phyloP scores from a whole-genome alignment of 2,113 vertebrate genomes.

The Pseudorasbora parva region DNA sequence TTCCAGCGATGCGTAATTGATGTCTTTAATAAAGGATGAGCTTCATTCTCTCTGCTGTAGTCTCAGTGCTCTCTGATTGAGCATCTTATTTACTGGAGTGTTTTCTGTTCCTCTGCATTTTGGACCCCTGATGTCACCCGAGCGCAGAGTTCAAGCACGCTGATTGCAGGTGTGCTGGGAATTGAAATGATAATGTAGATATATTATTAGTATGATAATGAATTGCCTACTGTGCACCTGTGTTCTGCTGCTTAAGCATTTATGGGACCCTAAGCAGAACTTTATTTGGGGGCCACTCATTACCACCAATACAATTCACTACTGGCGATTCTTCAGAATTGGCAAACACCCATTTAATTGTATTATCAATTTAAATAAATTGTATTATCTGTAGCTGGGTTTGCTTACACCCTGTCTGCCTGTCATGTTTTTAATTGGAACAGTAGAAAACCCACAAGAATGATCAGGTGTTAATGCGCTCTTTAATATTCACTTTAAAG shows the following conservation, averaged over 20 bases:
- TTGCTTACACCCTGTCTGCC: no score
- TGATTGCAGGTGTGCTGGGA: slow-evolving; percentile 11
- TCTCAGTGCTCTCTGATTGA: slow-evolving; percentile 43
- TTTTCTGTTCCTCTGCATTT: slow-evolving; percentile 28
- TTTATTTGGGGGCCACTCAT: no score
- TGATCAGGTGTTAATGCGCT: no score
- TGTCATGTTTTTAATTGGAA: no score
- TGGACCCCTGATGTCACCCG: slow-evolving; percentile 16
- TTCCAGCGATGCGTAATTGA: slow-evolving; percentile 28
- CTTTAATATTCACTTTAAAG: no score
- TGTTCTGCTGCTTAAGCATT: not conserved
- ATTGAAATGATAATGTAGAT: slow-evolving; percentile 43
- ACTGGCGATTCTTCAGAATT: no score
- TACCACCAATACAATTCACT: no score
- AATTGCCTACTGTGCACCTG: slow-evolving; percentile 23
- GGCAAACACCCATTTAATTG: no score
- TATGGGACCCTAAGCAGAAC: no score
- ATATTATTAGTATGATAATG: slow-evolving; percentile 17
- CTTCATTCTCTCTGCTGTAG: slow-evolving; percentile 33
- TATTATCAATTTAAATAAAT: no score
- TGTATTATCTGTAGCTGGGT: no score
- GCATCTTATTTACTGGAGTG: slow-evolving; percentile 42
- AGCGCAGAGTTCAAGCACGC: slow-evolving; percentile 23
- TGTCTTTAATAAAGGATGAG: slow-evolving; percentile 40
- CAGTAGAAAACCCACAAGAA: no score